Evolutionary conservation across 2,113 vertebrate species (phyloP), one percentile per base, ranked within the genome.

Genomic region (Callorhinus ursinus): DNA sequence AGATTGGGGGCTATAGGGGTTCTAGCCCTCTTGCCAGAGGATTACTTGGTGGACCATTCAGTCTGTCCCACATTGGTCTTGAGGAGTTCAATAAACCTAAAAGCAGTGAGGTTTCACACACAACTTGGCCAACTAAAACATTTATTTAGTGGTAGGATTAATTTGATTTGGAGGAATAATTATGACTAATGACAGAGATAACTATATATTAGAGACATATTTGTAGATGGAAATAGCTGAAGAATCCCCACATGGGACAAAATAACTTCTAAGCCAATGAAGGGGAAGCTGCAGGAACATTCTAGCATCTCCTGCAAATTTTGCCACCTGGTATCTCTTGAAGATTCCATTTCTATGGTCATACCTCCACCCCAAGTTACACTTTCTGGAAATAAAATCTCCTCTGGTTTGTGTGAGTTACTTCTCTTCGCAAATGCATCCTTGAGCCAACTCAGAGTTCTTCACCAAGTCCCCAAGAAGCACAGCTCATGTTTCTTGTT

Each of bases 401-500:
- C 18, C 51, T 92, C 88, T 53, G 21, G 33, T 46, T 89, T 39
- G 46, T 79, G 1, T 49, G 55, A 46, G 53, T 72, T 31, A 65
- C 7, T 87, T 83, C 55, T 90, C 46, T 85, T 33, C 81, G 26
- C 65, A 95, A 95, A 88, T 31, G n/a, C 46, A 79, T 93, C 57
- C 74, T 95, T 51, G 26, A 87, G 49, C 76, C 67, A 95, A 72
- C n/a, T 86, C 16, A 1, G 19, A 95, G 83, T 65, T 96, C 92
- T 92, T 96, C 57, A 97, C 28, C 49, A 53, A 21, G 26, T 97
- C 88, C 84, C 86, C 63, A 63, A 88, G 90, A 96, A 85, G n/a
- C 71, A 72, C 51, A 92, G 90, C 46, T 92, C 39, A 42, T 83
- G 65, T 80, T 93, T 95, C 93, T 93, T 96, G 87, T 93, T 97